phyloP scores from a whole-genome alignment of 2,888 invertebrate species.

The Morpho achilles region DNA sequence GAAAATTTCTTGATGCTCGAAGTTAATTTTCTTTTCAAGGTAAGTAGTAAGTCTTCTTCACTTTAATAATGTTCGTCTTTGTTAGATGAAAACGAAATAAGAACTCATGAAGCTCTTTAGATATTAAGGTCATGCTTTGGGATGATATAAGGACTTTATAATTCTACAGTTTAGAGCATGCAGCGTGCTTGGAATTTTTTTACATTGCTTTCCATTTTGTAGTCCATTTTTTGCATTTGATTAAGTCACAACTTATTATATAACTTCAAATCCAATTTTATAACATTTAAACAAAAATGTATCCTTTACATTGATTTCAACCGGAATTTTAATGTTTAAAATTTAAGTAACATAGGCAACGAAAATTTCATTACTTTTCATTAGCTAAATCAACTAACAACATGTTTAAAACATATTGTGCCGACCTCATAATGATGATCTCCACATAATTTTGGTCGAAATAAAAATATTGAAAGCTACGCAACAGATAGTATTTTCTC shows the following conservation, averaged over 20 bases:
- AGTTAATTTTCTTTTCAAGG: conserved; percentile 10
- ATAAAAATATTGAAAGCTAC: conserved; percentile 4
- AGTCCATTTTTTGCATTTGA: too few species aligned
- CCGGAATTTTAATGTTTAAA: too few species aligned
- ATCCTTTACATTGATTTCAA: too few species aligned
- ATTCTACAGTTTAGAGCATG: conserved; percentile 39
- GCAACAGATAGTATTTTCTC: conserved; percentile 12
- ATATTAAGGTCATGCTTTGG: conserved; percentile 17
- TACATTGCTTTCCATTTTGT: conserved; percentile 53
- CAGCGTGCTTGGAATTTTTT: conserved; percentile 51
- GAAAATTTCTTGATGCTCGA: conserved; percentile 8
- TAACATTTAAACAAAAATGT: too few species aligned
- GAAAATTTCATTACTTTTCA: conserved; percentile 1
- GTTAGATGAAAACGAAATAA: conserved; percentile 9
- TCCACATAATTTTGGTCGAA: conserved; percentile 7
- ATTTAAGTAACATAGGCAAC: not conserved
- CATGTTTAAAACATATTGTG: too few species aligned
- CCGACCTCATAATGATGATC: too few species aligned
- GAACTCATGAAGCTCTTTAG: conserved; percentile 5
- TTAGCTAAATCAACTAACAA: too few species aligned
- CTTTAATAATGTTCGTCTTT: conserved; percentile 11
- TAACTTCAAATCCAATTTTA: too few species aligned
- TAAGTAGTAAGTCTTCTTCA: conserved; percentile 4
- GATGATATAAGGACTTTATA: not conserved
- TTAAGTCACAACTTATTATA: too few species aligned